Percentiles rank a stretch among this genome's conserved stretches.
These are phyloP conservation scores for Drosophila kanekoi DNA, from an alignment of 2,888 invertebrate species.

Conservation along the genomic window DNA sequence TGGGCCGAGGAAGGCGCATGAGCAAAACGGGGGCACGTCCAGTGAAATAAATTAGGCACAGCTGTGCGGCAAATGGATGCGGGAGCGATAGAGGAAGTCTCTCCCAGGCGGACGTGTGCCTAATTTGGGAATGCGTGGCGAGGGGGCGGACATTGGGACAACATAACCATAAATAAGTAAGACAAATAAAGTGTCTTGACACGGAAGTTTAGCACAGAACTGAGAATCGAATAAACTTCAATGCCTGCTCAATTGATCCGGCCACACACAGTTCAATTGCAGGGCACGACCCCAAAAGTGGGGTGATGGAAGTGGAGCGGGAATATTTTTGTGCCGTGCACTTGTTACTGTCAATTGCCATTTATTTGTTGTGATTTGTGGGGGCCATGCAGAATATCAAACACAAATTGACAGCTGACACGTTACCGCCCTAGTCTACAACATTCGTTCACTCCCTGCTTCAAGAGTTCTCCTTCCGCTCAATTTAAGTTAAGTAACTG, in stretches of 20 bases:
- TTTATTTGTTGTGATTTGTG: constrained; percentile 74
- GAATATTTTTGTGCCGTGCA: constrained; percentile 36
- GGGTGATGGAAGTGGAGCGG: neutral
- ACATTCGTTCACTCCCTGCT: too few species aligned
- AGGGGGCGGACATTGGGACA: constrained; percentile 10
- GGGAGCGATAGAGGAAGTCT: constrained; percentile 7
- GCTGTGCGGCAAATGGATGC: constrained; percentile 55
- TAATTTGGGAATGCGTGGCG: constrained; percentile 65
- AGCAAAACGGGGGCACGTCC: constrained; percentile 68
- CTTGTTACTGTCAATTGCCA: constrained; percentile 77
- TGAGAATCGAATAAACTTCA: constrained; percentile 22
- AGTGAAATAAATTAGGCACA: constrained; percentile 75
- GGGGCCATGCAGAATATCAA: constrained; percentile 56
- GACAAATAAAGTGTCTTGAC: constrained; percentile 76
- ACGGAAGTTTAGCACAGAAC: constrained; percentile 65
- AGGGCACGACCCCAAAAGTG: constrained; percentile 34
- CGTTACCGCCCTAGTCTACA: constrained; percentile 27
- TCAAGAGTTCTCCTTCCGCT: neutral
- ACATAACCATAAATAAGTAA: constrained; percentile 77
- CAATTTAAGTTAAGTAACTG: constrained; percentile 26
- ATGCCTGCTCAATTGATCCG: constrained; percentile 17
- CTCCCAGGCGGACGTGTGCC: constrained; percentile 65
- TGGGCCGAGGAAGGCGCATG: constrained; percentile 1
- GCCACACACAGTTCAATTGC: constrained; percentile 61
- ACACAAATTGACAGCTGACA: constrained; percentile 77